A percentile compares a stretch with the other conserved stretches of the same genome.
Conservation (phyloP, 2,888 invertebrate genomes). For the Rhagonycha fulva region DNA sequence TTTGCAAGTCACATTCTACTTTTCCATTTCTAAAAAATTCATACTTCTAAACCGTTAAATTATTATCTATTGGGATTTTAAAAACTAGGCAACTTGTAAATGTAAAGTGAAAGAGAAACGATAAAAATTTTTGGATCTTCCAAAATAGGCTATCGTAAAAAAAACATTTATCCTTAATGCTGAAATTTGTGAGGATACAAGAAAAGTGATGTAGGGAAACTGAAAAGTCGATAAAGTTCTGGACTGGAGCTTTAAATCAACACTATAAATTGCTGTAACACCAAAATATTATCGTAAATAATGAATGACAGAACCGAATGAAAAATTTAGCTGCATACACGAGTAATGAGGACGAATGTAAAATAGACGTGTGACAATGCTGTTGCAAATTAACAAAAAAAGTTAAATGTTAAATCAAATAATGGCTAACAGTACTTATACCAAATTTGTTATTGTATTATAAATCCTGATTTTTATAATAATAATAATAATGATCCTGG, state of each 20-base stretch:
- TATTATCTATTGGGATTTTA: background rate
- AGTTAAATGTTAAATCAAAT: background rate
- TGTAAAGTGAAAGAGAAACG: background rate
- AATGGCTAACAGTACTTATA: no score
- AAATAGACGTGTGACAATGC: background rate
- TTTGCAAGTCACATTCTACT: constrained; percentile 19
- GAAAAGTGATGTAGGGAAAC: background rate
- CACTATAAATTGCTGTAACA: background rate
- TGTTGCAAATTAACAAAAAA: background rate
- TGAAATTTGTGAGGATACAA: background rate
- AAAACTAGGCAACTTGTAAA: background rate
- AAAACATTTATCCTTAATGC: background rate
- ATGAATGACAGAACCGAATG: background rate
- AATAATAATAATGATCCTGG: background rate
- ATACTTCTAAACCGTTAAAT: background rate
- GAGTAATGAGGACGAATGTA: background rate
- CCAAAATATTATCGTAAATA: background rate
- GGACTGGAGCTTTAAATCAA: background rate
- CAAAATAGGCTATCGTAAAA: background rate
- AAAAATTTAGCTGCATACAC: background rate
- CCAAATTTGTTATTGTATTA: background rate
- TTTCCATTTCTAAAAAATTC: background rate
- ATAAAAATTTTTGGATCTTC: background rate
- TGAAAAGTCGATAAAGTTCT: background rate
- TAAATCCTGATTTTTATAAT: background rate